phyloP scores from a whole-genome alignment of 2,113 vertebrate species.

The Antechinus flavipes region DNA sequence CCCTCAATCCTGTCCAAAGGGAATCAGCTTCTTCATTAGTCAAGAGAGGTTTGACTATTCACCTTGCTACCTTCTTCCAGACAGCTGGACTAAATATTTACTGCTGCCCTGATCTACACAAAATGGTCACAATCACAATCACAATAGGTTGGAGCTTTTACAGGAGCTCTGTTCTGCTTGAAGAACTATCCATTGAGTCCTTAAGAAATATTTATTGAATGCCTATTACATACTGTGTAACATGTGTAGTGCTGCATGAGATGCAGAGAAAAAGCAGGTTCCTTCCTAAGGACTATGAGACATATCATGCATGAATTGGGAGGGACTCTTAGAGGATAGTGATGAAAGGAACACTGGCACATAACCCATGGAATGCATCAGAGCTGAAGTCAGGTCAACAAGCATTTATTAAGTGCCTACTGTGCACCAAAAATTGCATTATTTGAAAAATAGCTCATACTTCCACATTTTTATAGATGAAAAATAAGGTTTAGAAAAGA shows the following conservation, averaged over 20 bases:
- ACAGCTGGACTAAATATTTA: background rate
- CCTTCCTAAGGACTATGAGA: background rate
- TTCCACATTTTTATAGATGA: background rate
- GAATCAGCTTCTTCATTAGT: background rate
- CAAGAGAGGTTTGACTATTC: background rate
- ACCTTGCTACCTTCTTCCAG: background rate
- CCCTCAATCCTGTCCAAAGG: background rate
- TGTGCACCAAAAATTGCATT: background rate
- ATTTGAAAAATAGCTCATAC: background rate
- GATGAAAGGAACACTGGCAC: background rate
- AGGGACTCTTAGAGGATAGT: background rate
- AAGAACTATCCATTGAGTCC: background rate
- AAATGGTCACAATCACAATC: background rate
- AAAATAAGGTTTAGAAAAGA: background rate
- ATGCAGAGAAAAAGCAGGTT: background rate
- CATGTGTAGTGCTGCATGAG: background rate
- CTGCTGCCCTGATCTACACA: background rate
- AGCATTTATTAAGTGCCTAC: background rate
- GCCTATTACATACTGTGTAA: background rate
- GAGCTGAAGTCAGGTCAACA: background rate
- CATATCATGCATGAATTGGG: background rate
- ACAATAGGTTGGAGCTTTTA: background rate
- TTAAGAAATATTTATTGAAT: background rate
- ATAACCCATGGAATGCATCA: background rate
- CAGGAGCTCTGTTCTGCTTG: background rate